These are phyloP conservation scores for Cephus cinctus DNA, from an alignment of 1,140 invertebrate genomes.

Conservation along the genomic window DNA sequence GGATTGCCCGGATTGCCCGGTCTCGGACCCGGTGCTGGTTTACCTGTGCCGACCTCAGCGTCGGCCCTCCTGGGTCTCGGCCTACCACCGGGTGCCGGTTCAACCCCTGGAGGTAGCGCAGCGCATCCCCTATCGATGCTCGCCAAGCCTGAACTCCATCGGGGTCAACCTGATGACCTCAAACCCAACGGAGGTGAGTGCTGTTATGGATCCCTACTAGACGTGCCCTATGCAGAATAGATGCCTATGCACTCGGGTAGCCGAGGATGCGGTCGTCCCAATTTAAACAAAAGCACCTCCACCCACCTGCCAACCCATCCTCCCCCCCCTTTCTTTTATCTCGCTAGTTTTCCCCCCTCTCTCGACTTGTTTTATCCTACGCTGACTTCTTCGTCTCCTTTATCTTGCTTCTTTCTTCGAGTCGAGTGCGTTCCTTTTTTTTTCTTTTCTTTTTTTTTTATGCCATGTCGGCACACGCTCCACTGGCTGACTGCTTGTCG, in stretches of 20 bases:
- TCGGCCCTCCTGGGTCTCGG: slow-evolving; percentile 52
- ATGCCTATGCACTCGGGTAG: too few species aligned
- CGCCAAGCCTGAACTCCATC: slow-evolving; percentile 71
- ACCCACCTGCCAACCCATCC: too few species aligned
- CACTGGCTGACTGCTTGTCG: slow-evolving; percentile 9
- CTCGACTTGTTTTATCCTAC: too few species aligned
- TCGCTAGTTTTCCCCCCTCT: too few species aligned
- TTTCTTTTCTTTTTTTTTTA: slow-evolving; percentile 16
- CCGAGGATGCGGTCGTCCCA: too few species aligned
- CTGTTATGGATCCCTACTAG: too few species aligned
- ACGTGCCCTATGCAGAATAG: too few species aligned
- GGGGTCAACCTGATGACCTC: slow-evolving; percentile 60
- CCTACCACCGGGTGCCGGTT: slow-evolving; percentile 58
- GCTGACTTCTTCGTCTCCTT: too few species aligned
- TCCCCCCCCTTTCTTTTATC: too few species aligned
- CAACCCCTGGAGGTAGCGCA: slow-evolving; percentile 57
- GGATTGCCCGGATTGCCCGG: slow-evolving; percentile 53
- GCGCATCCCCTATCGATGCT: slow-evolving; percentile 71
- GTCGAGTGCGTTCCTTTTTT: slow-evolving; percentile 6
- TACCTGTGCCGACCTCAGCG: slow-evolving; percentile 53
- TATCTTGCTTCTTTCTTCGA: slow-evolving; percentile 3
- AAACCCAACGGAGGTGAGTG: slow-evolving; percentile 69
- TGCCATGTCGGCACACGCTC: slow-evolving; percentile 15
- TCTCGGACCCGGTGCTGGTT: slow-evolving; percentile 46
- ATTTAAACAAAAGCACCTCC: too few species aligned